These are phyloP conservation scores for Sphaerodactylus townsendi DNA, from an alignment of 2,113 vertebrate genomes.

Conservation along the genomic window DNA sequence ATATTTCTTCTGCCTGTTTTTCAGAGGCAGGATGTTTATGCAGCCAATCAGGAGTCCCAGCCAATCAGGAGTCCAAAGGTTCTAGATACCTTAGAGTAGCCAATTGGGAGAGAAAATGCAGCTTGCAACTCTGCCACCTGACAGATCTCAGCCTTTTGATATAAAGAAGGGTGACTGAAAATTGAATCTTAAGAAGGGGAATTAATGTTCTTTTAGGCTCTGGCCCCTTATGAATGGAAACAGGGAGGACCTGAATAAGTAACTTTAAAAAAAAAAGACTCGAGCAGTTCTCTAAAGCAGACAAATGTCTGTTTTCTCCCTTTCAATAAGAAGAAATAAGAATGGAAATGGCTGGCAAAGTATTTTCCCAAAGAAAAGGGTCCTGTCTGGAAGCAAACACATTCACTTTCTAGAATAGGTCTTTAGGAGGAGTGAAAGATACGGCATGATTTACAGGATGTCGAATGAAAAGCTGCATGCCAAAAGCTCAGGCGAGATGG, in stretches of 20 bases:
- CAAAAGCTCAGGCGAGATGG: background rate
- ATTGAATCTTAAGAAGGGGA: background rate
- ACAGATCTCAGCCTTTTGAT: too few relatives aligned
- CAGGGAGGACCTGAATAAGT: background rate
- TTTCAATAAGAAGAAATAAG: conserved; percentile 10
- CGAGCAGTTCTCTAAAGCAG: conserved; percentile 19
- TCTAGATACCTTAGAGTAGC: too few relatives aligned
- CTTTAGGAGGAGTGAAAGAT: conserved; percentile 1
- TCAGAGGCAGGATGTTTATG: background rate
- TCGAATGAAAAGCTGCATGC: background rate
- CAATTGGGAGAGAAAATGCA: background rate
- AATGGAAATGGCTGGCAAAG: conserved; percentile 13
- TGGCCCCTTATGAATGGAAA: background rate
- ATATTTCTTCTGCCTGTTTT: background rate
- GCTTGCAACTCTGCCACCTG: background rate
- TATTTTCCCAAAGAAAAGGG: conserved; percentile 33
- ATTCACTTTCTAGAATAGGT: conserved; percentile 25
- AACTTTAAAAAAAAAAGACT: conserved; percentile 41
- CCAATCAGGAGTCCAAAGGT: background rate
- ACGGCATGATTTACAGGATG: conserved; percentile 28
- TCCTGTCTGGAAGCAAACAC: conserved; percentile 33
- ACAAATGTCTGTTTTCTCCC: conserved; percentile 30
- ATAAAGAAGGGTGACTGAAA: background rate
- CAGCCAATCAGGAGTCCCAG: background rate
- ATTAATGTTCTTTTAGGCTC: background rate